Conservation (phyloP, 2,888 invertebrate species). For the Copidosoma aretas region DNA sequence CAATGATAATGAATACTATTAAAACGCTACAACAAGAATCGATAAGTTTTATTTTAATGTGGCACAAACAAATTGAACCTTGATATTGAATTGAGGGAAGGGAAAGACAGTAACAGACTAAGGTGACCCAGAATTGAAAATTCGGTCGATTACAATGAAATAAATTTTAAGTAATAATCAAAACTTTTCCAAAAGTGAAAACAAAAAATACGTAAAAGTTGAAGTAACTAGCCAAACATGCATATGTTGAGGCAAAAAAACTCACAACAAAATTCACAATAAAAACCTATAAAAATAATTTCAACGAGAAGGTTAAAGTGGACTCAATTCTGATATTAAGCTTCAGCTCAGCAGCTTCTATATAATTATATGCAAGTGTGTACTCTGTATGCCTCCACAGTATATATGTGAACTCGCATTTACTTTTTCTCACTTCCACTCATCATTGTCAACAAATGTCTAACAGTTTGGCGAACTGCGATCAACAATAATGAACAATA, state of each 20-base stretch:
- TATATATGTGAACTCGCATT: not conserved
- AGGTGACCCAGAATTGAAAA: not conserved
- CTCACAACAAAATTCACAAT: not conserved
- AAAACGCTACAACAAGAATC: slow-evolving; percentile 17
- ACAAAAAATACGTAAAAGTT: not conserved
- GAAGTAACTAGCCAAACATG: not conserved
- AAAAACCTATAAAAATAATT: slow-evolving; percentile 22
- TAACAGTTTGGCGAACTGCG: slow-evolving; percentile 21
- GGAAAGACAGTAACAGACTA: no score
- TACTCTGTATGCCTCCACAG: slow-evolving; percentile 3
- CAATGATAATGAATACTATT: slow-evolving; percentile 4
- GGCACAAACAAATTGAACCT: slow-evolving; percentile 12
- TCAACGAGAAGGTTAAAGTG: slow-evolving; percentile 47
- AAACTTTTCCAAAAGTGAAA: not conserved
- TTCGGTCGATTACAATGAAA: slow-evolving; percentile 28
- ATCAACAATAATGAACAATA: slow-evolving; percentile 16
- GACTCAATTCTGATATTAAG: slow-evolving; percentile 49
- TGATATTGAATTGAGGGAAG: no score
- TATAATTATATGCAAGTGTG: not conserved
- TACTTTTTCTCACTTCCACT: slow-evolving; percentile 9
- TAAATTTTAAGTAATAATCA: slow-evolving; percentile 9
- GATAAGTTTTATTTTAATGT: slow-evolving; percentile 32
- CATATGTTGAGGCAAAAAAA: not conserved
- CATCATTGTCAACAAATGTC: not conserved
- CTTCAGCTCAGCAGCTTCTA: not conserved